Base-by-base conservation (phyloP, 2,888 invertebrate genomes). In the Lepidonotus clava region DNA sequence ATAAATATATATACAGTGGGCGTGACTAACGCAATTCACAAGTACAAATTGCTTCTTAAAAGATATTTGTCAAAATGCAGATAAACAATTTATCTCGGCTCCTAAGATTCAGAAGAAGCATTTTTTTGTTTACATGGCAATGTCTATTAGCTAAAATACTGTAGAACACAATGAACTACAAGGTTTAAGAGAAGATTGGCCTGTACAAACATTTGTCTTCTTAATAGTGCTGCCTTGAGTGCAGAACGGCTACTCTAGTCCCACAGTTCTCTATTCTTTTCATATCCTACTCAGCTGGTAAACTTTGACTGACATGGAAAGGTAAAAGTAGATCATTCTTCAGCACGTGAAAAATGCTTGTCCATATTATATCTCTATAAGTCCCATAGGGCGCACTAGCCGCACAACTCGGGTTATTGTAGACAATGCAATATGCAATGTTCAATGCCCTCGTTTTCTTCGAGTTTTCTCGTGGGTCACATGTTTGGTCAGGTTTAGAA, bases 161-260 rank as follows among this genome's bases (percentile, higher is more conserved):
- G 21, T 18, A 36, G 71, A 71, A 71, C 71, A 71, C 71, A 71
- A 71, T 71, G 38, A 71, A 71, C 38, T 71, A 71, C 14, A 14
- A 28, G 32, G 32, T 46, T 18, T 46, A 18, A 46, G 8, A 18
- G 18, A 46, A 11, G 18, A 46, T 18, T 46, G 46, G 8, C 18
- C 8, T 46, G 46, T 11, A 18, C 46, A 11, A 8, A 46, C 8
- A 46, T 18, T 8, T 46, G 46, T 8, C 46, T 11, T 11, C 46
- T 46, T 46, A 8, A 46, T 46, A 46, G 46, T 61, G 61, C 61
- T 61, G 61, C 61, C 61, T 61, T 61, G 18, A 61, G 61, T 32
- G 28, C 28, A 28, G 4, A 28, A 61, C 61, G 61, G 2, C 61
- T 61, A 28, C 24, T 61, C 46, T 11, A 46, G 18, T 56, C 18